Evolutionary conservation across 2,888 invertebrate species (phyloP).

Genomic region (Sceliomorpha sp.): DNA sequence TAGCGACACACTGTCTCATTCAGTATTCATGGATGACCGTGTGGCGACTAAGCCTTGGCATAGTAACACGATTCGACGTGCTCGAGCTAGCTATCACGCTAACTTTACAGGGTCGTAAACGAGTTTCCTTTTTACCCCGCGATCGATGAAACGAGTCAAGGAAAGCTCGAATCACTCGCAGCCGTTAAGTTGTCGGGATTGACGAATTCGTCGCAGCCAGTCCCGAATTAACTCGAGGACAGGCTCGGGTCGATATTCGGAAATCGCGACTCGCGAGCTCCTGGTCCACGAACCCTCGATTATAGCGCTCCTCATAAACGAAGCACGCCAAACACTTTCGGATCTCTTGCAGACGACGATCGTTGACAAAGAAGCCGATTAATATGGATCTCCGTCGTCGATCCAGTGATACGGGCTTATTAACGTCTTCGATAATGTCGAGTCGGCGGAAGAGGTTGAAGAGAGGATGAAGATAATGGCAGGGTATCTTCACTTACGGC

Average conservation of each 20-base stretch:
- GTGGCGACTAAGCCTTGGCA: conserved; percentile 54
- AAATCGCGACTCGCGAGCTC: too few species aligned
- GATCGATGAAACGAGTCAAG: conserved; percentile 53
- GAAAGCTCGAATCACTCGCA: conserved; percentile 40
- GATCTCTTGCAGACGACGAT: too few species aligned
- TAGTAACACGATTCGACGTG: conserved; percentile 56
- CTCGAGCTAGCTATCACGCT: conserved; percentile 51
- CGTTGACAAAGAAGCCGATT: too few species aligned
- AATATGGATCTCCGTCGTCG: too few species aligned
- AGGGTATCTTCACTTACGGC: background rate
- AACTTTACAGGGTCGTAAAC: conserved; percentile 49
- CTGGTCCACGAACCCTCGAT: too few species aligned
- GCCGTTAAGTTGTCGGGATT: conserved; percentile 11
- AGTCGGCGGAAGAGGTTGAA: too few species aligned
- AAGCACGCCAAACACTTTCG: too few species aligned
- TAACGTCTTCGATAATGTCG: too few species aligned
- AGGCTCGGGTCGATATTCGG: too few species aligned
- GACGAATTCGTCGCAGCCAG: conserved; percentile 8
- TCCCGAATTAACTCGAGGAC: background rate
- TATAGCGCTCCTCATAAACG: too few species aligned
- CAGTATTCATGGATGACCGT: conserved; percentile 56
- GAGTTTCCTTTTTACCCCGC: conserved; percentile 46
- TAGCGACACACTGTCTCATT: conserved; percentile 53
- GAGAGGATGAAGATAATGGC: background rate
- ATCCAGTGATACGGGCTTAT: too few species aligned